These are phyloP conservation scores for Siniperca obscura DNA, from an alignment of 2,797 vertebrate genomes.

Conservation along the genomic window DNA sequence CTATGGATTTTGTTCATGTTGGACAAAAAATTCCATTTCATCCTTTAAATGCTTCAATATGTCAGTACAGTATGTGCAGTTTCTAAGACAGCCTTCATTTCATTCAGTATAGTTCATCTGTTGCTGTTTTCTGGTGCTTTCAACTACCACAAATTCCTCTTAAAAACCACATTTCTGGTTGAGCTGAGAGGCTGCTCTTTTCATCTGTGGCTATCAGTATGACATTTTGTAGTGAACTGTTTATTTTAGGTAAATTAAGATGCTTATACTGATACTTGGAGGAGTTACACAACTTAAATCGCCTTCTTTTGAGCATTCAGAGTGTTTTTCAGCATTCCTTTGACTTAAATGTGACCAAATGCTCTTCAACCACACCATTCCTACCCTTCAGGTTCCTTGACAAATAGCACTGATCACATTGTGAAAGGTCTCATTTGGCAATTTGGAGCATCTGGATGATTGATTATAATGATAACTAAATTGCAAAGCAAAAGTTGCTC, in stretches of 20 bases:
- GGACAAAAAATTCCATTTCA: neutral
- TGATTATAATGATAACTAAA: slow-evolving; percentile 69
- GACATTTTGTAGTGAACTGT: slow-evolving; percentile 16
- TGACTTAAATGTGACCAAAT: slow-evolving; percentile 48
- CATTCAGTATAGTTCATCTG: slow-evolving; percentile 29
- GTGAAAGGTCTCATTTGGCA: slow-evolving; percentile 73
- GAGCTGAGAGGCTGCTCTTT: slow-evolving; percentile 15
- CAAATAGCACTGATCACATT: slow-evolving; percentile 71
- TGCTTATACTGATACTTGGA: slow-evolving; percentile 7
- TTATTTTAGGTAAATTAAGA: slow-evolving; percentile 46
- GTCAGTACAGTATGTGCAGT: neutral
- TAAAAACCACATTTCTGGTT: slow-evolving; percentile 42
- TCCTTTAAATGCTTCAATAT: slow-evolving; percentile 17
- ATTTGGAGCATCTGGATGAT: slow-evolving; percentile 66
- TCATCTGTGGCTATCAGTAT: slow-evolving; percentile 31
- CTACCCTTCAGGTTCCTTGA: slow-evolving; percentile 63
- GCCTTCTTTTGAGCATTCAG: slow-evolving; percentile 6
- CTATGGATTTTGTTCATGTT: neutral
- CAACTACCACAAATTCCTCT: slow-evolving; percentile 32
- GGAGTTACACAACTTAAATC: slow-evolving; percentile 10
- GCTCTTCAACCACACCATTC: slow-evolving; percentile 64
- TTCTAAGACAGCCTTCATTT: slow-evolving; percentile 15
- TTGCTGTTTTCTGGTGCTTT: slow-evolving; percentile 48
- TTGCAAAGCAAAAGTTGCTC: slow-evolving; percentile 54
- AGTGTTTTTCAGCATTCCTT: slow-evolving; percentile 12